Evolutionary conservation across 2,113 vertebrate genomes (phyloP).

Genomic region (Phyllopteryx taeniolatus): DNA sequence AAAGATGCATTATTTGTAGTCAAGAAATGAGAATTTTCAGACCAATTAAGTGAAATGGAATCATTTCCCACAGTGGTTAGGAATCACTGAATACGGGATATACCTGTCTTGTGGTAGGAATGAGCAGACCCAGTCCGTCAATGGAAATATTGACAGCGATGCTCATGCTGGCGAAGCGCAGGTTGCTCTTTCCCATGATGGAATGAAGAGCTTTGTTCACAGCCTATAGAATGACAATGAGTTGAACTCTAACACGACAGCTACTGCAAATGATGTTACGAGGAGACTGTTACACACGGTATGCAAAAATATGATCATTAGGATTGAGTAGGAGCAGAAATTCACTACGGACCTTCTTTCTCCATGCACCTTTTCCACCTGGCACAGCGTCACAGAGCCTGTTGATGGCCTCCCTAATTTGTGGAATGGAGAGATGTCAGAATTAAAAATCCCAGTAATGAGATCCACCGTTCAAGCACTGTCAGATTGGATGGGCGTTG

Average conservation of each 20-base stretch:
- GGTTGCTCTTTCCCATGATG: constrained; percentile 92
- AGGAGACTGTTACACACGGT: not conserved
- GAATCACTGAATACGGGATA: not conserved
- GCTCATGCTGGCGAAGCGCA: constrained; percentile 91
- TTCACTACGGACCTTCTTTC: constrained; percentile 81
- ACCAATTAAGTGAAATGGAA: not conserved
- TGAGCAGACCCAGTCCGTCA: constrained; percentile 86
- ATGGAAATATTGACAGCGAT: constrained; percentile 90
- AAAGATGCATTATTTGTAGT: not conserved
- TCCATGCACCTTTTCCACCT: constrained; percentile 87
- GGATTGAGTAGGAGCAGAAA: not conserved
- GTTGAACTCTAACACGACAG: not conserved
- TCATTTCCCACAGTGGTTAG: not conserved
- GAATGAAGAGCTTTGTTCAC: constrained; percentile 86
- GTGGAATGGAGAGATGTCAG: constrained; percentile 23
- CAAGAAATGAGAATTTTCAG: not conserved
- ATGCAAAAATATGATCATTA: not conserved
- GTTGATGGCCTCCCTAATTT: constrained; percentile 92
- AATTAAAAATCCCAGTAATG: constrained; percentile 7
- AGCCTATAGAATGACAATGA: constrained; percentile 59
- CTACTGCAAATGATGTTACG: not conserved
- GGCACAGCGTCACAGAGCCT: constrained; percentile 90
- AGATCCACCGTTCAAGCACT: not conserved
- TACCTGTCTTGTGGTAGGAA: constrained; percentile 91
- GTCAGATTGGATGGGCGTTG: not conserved